Evolutionary conservation across 2,888 invertebrate species (phyloP), one percentile per base, ranked within the genome.

Genomic region (Drosophila pseudotalamancana): DNA sequence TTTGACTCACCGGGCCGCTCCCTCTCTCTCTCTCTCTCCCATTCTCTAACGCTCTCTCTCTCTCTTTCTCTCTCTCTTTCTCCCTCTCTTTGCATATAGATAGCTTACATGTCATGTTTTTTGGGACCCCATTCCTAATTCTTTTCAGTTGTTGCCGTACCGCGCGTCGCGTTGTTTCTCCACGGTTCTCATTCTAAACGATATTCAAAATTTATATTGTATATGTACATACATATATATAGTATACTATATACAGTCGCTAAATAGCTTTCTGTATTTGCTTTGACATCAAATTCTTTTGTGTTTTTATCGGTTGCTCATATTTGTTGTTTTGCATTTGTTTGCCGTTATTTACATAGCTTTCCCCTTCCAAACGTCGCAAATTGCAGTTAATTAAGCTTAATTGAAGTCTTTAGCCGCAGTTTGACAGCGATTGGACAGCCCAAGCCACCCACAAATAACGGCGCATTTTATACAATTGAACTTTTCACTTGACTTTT

Each of bases 321-420:
- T 67, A n/a, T 25, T 25, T 2, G 25, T 68, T 49, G 21, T 18
- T 23, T 25, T 66, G 43, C 32, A 60, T 45, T 16, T 14, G 6
- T 32, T 23, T 46, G 35, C 27, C 18, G 29, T 42, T 69, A 35
- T 72, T 60, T 54, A 51, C 46, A 48, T 34, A 45, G 46, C 35
- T 37, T 5, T 16, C 6, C 29, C 40, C 31, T n/a, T 1, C 31
- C n/a, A 14, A 46, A 21, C 19, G 31, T 23, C 39, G 67, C 68
- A 84, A 81, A 84, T 84, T 81, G 72, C 72, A 72, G 62, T 81
- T 87, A 87, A 81, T 81, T 87, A 81, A 84, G 63, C 66, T 27
- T 81, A 87, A 81, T 81, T 87, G 75, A 84, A 64, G 59, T 56
- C 64, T 40, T 56, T 77, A 31, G 31, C 42, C 34, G 67, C 86